A percentile compares a stretch with the other conserved stretches of the same genome.
Evolutionary conservation across 2,113 vertebrate species (phyloP).

Genomic region (Xyliphius kryptos): DNA sequence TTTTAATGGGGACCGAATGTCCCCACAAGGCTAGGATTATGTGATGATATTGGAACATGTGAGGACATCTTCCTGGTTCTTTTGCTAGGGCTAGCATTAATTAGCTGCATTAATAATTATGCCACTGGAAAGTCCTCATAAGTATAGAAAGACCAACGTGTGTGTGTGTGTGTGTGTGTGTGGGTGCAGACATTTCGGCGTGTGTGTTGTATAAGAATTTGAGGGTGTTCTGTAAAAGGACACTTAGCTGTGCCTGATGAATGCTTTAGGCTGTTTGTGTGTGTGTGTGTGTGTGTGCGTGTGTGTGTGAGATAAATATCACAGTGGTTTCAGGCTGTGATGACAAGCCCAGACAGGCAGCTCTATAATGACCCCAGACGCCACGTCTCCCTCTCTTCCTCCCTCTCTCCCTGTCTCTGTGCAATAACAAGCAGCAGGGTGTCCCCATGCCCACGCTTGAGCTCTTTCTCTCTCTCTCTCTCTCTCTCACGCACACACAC

Average conservation of each 20-base stretch:
- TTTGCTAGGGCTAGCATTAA: too few relatives aligned
- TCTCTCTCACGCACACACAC: slow-evolving; percentile 5
- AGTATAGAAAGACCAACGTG: too few relatives aligned
- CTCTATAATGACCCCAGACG: slow-evolving; percentile 43
- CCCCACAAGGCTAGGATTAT: too few relatives aligned
- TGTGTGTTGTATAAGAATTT: slow-evolving; percentile 34
- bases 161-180: not conserved
- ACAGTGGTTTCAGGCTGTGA: slow-evolving; percentile 65
- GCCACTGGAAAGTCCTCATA: too few relatives aligned
- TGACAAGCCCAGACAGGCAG: slow-evolving; percentile 58
- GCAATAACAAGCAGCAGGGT: slow-evolving; percentile 58
- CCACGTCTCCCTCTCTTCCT: slow-evolving; percentile 36
- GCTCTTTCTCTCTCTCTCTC: not conserved
- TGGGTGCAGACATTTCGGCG: too few relatives aligned
- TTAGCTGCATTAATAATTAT: too few relatives aligned
- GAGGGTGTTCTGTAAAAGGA: slow-evolving; percentile 27
- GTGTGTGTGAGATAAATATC: slow-evolving; percentile 50
- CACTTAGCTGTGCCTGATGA: slow-evolving; percentile 50
- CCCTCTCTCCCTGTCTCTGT: slow-evolving; percentile 46
- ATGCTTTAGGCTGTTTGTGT: slow-evolving; percentile 19
- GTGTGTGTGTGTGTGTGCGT: not conserved
- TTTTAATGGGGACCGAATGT: too few relatives aligned
- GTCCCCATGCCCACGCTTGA: slow-evolving; percentile 27
- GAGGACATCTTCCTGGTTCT: too few relatives aligned
- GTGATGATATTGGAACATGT: too few relatives aligned